A percentile compares a stretch with the other conserved stretches of the same genome.
phyloP scores from a whole-genome alignment of 2,113 vertebrate species.

The Campylomormyrus tamandua region DNA sequence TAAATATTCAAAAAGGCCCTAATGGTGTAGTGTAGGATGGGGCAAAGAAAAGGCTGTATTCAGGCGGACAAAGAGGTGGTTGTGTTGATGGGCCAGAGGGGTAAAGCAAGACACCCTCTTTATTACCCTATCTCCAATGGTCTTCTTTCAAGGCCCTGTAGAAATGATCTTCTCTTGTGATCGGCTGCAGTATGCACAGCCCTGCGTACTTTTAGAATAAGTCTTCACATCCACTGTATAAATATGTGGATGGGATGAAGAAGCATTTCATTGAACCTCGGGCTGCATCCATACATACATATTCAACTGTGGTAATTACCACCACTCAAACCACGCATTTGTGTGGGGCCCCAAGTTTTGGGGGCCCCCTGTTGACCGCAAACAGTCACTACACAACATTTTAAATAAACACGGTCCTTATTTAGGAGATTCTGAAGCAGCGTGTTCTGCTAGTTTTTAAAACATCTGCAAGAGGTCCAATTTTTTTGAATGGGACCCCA shows the following conservation, averaged over 20 bases:
- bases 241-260: conserved; percentile 5
- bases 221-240: neutral
- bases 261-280: neutral
- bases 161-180: conserved; percentile 6
- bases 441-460: neutral
- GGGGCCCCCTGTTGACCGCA: neutral
- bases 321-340: neutral
- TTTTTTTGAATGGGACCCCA: neutral
- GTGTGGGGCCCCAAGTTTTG: neutral
- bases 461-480: neutral
- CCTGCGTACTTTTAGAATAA: neutral
- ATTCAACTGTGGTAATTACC: neutral
- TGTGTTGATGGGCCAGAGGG: conserved; percentile 1
- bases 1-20: neutral
- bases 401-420: neutral
- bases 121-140: neutral
- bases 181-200: neutral
- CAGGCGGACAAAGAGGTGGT: neutral
- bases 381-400: neutral
- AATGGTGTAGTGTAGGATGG: neutral
- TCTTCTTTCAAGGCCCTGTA: neutral
- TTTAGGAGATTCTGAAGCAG: neutral
- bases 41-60: neutral
- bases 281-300: neutral
- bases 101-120: neutral